phyloP scores from a whole-genome alignment of 2,113 vertebrate genomes.

The Strix aluco region DNA sequence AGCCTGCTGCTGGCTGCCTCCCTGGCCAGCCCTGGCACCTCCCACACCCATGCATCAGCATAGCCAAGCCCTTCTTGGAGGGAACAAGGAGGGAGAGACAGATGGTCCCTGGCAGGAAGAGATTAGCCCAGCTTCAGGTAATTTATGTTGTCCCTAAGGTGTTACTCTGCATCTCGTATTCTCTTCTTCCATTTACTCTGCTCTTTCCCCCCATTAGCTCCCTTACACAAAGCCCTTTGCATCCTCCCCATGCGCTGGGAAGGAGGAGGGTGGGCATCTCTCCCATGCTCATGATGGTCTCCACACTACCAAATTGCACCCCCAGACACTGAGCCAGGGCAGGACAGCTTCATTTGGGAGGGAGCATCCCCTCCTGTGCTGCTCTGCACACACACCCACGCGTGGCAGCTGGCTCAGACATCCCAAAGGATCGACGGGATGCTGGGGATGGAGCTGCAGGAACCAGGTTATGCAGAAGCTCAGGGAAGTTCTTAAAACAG shows the following conservation, averaged over 20 bases:
- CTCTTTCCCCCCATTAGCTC: not conserved
- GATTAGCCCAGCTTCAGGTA: not conserved
- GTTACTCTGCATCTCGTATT: not conserved
- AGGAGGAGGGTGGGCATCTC: not conserved
- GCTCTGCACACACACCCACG: accelerated
- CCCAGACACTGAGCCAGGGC: accelerated
- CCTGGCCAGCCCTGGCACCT: not conserved
- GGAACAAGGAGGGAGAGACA: not conserved
- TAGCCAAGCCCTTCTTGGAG: not conserved
- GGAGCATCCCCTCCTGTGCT: not conserved
- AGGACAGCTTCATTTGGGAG: not conserved
- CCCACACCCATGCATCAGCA: not conserved
- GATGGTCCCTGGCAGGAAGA: not conserved
- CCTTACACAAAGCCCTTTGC: not conserved
- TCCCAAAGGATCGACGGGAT: not conserved
- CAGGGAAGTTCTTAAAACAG: not conserved
- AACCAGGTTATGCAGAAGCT: not conserved
- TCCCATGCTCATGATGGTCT: accelerated
- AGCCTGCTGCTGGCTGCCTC: not conserved
- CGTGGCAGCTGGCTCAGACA: not conserved
- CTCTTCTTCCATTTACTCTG: not conserved
- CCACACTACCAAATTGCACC: accelerated
- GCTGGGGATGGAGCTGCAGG: not conserved
- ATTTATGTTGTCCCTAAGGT: not conserved
- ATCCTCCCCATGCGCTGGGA: not conserved